Base-by-base conservation (phyloP, 2,888 invertebrate genomes). In the Bedellia somnulentella region DNA sequence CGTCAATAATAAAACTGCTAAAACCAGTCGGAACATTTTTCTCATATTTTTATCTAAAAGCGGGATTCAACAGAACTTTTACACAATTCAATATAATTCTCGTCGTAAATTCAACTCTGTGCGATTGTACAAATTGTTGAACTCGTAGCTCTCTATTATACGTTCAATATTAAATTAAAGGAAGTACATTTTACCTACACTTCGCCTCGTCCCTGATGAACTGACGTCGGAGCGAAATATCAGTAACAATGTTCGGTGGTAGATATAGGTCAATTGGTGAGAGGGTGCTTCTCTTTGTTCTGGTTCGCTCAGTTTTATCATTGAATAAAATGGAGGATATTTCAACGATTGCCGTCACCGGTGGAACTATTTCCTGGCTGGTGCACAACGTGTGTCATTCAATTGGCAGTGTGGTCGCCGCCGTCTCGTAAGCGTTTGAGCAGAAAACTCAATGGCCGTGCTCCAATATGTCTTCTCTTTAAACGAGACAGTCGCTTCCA, bases 401-500 rank as follows among this genome's bases (percentile, higher is more conserved):
- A n/a, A 29, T 24, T 29, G 29, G 15, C 12, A 8, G 23, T 16
- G 22, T n/a, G 10, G 32, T 14, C 18, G 27, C 26, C 38, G 35
- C 46, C 43, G 44, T 45, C 43, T 41, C 40, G 46, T 36, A 47
- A 50, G 58, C 58, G 55, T 56, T 57, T 57, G 49, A 56, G 59
- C 60, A 59, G 66, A 68, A 70, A 70, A 66, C 58, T 61, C 62
- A 63, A 67, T 64, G 58, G 52, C 53, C 55, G 53, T 53, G 47
- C 51, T 48, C 57, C 64, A 68, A 70, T 71, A 66, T 60, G 58
- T 67, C 62, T 59, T 48, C 43, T 53, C 57, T 58, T 64, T 68
- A 67, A 30, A 67, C 60, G 63, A 66, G 61, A 61, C 62, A 63
- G 60, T 59, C 57, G 52, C 47, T 60, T 61, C 55, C 59, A 56